Evolutionary conservation across 2,797 vertebrate species (phyloP).

Genomic region (Cuculus canorus): DNA sequence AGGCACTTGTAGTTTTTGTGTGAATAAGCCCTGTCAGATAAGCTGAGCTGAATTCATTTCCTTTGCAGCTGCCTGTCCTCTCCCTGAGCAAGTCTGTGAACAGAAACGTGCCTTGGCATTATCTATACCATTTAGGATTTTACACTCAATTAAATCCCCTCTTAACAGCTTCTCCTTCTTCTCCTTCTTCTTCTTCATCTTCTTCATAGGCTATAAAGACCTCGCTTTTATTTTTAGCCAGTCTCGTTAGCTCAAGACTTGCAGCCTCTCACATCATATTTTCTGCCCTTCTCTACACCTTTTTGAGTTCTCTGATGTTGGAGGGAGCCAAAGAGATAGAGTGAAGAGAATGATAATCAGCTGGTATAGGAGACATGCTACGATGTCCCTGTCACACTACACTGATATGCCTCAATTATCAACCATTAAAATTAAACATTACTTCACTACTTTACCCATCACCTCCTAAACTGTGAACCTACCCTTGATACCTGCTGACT

Average conservation of each 20-base stretch:
- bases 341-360: conserved; percentile 13
- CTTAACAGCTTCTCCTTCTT: conserved; percentile 46
- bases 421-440: conserved; percentile 12
- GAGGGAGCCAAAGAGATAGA: neutral
- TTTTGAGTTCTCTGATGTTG: conserved; percentile 35
- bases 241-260: neutral
- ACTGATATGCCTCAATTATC: neutral
- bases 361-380: neutral
- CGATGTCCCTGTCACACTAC: neutral
- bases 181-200: conserved; percentile 42
- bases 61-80: conserved; percentile 22
- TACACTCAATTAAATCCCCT: conserved; percentile 60
- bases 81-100: neutral
- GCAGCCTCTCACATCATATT: neutral
- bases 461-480: neutral
- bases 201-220: conserved; percentile 33
- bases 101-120: conserved; percentile 37
- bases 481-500: neutral
- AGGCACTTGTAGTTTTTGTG: neutral
- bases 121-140: conserved; percentile 65
- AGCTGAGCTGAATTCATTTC: conserved; percentile 4
- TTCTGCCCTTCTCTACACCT: conserved; percentile 25
- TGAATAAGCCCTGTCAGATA: neutral
- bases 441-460: neutral
- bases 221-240: conserved; percentile 52